Evolutionary conservation across 2,797 vertebrate genomes (phyloP), one percentile per base, ranked within the genome.

Genomic region (Sebastes itinus): DNA sequence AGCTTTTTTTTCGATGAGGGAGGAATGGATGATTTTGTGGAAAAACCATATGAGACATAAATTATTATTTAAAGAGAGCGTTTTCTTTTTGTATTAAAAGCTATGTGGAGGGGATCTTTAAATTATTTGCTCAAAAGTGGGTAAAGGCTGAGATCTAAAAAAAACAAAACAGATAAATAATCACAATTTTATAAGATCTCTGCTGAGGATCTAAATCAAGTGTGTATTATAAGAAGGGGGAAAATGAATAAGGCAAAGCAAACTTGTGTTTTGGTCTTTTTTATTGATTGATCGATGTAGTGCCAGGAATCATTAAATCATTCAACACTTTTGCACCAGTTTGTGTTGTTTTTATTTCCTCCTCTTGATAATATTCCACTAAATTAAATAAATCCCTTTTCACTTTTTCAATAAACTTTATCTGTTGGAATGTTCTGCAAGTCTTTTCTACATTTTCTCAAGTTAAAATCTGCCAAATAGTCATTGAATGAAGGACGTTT

Each of bases 261-360:
- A 72, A 80, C 28, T 62, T 70, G n/a, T 74, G 66, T 74, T 91
- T 87, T 83, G 59, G n/a, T 87, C 9, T 79, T 89, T 46, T 94
- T 94, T 94, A 94, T 94, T 94, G 81, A 87, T 83, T 79, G 67
- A 72, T 90, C 13, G 22, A 69, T 61, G 59, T 78, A 80, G 77
- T 86, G 81, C 82, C 86, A 93, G 84, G 71, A 88, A 87, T 88
- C 86, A 87, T 66, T 79, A 70, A 84, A 87, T 86, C 81, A 65
- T 83, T 90, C 66, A 87, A 84, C 72, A 88, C 59, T 60, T 88
- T 64, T 77, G 73, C 81, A 87, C 75, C 76, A 83, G 64, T 75
- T 80, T 69, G 68, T 66, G 20, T 82, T 64, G 14, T 35, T 81
- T 75, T 72, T 28, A 75, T 81, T 68, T 25, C 75, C 30, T 76